A percentile compares a stretch with the other conserved stretches of the same genome.
These are phyloP conservation scores for Paramuricea clavata DNA, from an alignment of 92 coral and sea anemone species.

Conservation along the genomic window DNA sequence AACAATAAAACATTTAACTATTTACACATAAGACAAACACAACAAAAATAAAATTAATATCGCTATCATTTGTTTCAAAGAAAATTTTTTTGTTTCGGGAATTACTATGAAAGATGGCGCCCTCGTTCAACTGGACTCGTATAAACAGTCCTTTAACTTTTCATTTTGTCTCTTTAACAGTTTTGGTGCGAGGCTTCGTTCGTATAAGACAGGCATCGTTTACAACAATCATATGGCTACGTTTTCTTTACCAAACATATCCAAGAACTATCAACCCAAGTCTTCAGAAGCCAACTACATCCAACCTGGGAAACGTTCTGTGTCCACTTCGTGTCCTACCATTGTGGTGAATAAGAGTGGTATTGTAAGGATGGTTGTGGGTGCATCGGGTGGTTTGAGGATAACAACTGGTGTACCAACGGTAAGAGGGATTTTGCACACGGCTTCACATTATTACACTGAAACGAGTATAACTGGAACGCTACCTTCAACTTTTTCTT, in stretches of 20 bases:
- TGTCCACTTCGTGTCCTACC: slow-evolving; percentile 51
- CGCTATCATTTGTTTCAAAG: no score
- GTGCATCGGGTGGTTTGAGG: slow-evolving; percentile 60
- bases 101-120: no score
- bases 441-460: no score
- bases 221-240: slow-evolving; percentile 61
- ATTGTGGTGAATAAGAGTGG: slow-evolving; percentile 43
- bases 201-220: slow-evolving; percentile 52
- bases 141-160: no score
- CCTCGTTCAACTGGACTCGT: no score
- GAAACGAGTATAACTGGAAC: no score
- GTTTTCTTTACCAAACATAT: slow-evolving; percentile 33
- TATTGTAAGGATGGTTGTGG: slow-evolving; percentile 49
- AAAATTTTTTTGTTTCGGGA: no score
- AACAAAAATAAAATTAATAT: no score
- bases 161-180: slow-evolving; percentile 36
- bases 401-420: slow-evolving; percentile 45
- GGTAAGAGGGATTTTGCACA: no score
- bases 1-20: no score
- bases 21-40: no score
- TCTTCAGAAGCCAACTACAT: slow-evolving; percentile 50
- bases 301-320: slow-evolving; percentile 58
- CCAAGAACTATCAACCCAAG: slow-evolving; percentile 30
- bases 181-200: slow-evolving; percentile 58
- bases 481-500: no score